These are phyloP conservation scores for Scaptomyza graminum DNA, from an alignment of 1,140 invertebrate species.

Conservation along the genomic window DNA sequence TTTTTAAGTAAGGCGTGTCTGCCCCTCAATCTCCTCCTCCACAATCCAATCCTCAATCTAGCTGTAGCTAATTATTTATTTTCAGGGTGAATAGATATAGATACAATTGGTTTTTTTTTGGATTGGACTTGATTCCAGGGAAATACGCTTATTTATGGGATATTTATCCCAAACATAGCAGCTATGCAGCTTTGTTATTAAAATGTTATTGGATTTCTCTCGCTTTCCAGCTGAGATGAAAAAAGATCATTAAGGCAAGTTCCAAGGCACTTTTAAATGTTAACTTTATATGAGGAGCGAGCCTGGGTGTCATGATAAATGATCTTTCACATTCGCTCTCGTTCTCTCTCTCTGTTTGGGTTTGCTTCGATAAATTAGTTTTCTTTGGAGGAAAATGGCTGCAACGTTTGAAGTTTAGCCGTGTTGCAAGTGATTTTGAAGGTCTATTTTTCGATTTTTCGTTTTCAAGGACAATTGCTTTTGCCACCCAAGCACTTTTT, in stretches of 20 bases:
- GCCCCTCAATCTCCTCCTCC: slow-evolving; percentile 13
- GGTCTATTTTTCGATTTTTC: not conserved
- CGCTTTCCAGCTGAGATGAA: slow-evolving; percentile 68
- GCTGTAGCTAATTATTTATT: slow-evolving; percentile 74
- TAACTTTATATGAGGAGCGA: slow-evolving; percentile 19
- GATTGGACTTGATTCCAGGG: slow-evolving; percentile 41
- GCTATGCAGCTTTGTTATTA: slow-evolving; percentile 71
- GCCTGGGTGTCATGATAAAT: slow-evolving; percentile 70
- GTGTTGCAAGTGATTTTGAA: slow-evolving; percentile 22
- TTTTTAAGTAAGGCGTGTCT: slow-evolving; percentile 41
- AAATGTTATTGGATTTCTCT: slow-evolving; percentile 82
- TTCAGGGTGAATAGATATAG: slow-evolving; percentile 57
- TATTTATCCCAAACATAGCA: slow-evolving; percentile 2
- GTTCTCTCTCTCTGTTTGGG: not conserved
- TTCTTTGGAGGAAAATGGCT: slow-evolving; percentile 42
- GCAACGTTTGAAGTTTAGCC: slow-evolving; percentile 32
- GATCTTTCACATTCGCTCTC: slow-evolving; percentile 28
- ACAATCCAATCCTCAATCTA: slow-evolving; percentile 21
- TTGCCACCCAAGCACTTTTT: slow-evolving; percentile 62
- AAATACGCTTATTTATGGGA: slow-evolving; percentile 75
- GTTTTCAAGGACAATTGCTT: slow-evolving; percentile 51
- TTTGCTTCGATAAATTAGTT: slow-evolving; percentile 45
- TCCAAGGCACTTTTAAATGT: slow-evolving; percentile 1
- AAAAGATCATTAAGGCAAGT: slow-evolving; percentile 49
- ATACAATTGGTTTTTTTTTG: slow-evolving; percentile 60